A percentile compares a stretch with the other conserved stretches of the same genome.
phyloP scores from a whole-genome alignment of 2,113 vertebrate species.

The Synodontis membranacea region DNA sequence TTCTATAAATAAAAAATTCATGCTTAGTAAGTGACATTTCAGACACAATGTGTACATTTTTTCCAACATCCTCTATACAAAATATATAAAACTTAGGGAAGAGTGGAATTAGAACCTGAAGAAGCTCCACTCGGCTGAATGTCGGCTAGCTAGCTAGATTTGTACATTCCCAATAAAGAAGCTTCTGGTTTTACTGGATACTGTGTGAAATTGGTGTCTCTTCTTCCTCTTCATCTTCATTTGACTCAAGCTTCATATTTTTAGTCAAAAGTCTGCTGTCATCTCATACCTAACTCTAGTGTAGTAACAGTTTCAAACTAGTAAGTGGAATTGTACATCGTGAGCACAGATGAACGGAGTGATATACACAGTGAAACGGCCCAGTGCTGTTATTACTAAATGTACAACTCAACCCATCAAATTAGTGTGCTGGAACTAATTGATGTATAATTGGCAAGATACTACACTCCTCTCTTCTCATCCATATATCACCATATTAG shows the following conservation, averaged over 20 bases:
- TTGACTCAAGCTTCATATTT: background rate
- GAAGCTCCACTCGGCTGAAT: background rate
- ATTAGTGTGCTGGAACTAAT: background rate
- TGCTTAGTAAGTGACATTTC: background rate
- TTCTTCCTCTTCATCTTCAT: background rate
- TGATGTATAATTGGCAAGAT: background rate
- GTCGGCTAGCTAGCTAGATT: background rate
- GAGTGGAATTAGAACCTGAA: background rate
- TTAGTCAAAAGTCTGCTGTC: background rate
- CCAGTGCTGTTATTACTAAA: background rate
- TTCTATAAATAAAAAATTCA: background rate
- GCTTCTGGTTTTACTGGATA: no score
- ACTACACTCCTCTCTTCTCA: background rate
- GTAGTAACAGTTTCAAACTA: background rate
- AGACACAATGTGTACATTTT: background rate
- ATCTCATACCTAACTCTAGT: background rate
- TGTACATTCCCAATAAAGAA: background rate
- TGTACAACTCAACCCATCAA: background rate
- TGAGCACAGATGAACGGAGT: background rate
- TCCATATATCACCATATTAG: background rate
- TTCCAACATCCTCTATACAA: no score
- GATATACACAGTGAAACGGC: background rate
- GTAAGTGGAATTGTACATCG: background rate
- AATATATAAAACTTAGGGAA: no score
- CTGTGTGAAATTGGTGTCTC: no score